Base-by-base conservation (phyloP, 2,888 invertebrate genomes). In the Cyclophora punctaria region DNA sequence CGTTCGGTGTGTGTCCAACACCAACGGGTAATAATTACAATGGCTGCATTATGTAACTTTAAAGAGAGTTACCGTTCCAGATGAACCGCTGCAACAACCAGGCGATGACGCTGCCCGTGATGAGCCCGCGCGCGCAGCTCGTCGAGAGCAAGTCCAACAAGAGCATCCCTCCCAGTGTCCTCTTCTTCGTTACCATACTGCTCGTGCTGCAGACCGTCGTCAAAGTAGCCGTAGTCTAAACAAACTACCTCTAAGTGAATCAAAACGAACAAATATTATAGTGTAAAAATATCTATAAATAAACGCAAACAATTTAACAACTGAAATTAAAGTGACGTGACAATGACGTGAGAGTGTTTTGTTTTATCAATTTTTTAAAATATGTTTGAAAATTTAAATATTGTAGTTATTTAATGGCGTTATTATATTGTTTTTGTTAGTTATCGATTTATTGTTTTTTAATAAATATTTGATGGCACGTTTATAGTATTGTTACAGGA, bases 51-150 rank as follows among this genome's bases (percentile, higher is more conserved):
- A 20, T 20, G 20, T 1, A 20, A 20, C 20, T 20, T 20, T 20
- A 20, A 20, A 20, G 20, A 20, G 20, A 20, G 20, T 20, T 20
- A 20, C 20, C 20, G 20, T 20, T 20, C 20, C 71, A 86, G 86
- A 51, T 75, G 33, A 82, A 83, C 55, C 79, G 82, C 7, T 88
- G 88, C 67, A 88, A 88, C 57, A 83, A 78, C 54, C 83, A 84
- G 64, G 73, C 83, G 0, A 78, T 79, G 40, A 71, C 79, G 5
- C 64, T 81, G 69, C 87, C 87, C 0, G 48, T 71, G 5, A 58
- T 72, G 7, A 6, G n/a, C 4, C 7, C n/a, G 43, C 3, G 3
- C 20, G 7, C 5, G 7, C 7, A 3, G 4, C n/a, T 7, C n/a
- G 34, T 5, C 6, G 6, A 34, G 6, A 44, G 5, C 34, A 72